Percentiles rank a stretch among this genome's conserved stretches.
These are phyloP conservation scores for Chamaetylas fuelleborni DNA, from an alignment of 2,113 vertebrate genomes.

Conservation along the genomic window DNA sequence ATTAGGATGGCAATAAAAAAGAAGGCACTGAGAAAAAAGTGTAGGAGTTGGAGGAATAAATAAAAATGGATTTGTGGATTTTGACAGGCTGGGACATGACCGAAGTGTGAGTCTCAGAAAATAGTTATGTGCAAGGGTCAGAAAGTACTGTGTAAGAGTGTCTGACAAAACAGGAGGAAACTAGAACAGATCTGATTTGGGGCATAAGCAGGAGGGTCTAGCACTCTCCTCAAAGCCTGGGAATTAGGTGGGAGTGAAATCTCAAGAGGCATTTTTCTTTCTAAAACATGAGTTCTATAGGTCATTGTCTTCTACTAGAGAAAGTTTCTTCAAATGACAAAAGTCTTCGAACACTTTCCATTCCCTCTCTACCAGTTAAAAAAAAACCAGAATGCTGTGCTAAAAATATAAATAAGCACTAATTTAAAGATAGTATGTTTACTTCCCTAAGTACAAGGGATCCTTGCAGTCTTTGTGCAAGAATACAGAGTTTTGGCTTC, in stretches of 20 bases:
- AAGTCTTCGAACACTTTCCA: not conserved
- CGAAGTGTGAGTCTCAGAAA: not conserved
- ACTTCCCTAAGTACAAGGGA: not conserved
- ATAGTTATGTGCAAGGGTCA: not conserved
- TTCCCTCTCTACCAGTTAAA: not conserved
- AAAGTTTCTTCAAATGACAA: not conserved
- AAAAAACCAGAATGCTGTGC: not conserved
- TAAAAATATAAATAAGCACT: not conserved
- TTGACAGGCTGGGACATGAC: not conserved
- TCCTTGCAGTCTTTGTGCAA: not conserved
- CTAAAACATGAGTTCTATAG: not conserved
- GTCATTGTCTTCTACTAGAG: not conserved
- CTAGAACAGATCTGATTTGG: not conserved
- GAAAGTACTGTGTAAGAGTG: not conserved
- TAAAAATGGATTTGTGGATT: not conserved
- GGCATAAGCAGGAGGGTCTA: not conserved
- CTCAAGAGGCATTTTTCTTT: not conserved
- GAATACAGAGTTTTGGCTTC: not conserved
- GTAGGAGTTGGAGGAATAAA: not conserved
- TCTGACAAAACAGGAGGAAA: not conserved
- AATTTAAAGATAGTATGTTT: not conserved
- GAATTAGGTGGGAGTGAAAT: not conserved
- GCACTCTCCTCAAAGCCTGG: not conserved
- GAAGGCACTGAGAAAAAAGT: not conserved
- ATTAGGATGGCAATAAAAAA: not conserved